A percentile compares a stretch with the other conserved stretches of the same genome.
Evolutionary conservation across 2,888 invertebrate species (phyloP).

Genomic region (Bimastos eiseni): DNA sequence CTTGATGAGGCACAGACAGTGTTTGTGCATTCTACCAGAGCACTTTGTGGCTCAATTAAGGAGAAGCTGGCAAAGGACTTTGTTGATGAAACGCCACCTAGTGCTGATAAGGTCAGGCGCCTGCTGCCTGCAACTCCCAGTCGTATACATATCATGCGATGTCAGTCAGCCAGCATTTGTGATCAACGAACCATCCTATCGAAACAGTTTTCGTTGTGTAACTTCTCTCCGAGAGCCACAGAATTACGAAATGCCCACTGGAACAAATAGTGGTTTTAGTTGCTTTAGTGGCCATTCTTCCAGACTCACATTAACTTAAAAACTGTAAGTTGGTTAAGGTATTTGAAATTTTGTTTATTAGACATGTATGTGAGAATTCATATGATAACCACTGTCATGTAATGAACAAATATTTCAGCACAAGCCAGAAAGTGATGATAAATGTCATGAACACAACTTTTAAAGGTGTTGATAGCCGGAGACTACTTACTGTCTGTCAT

Average conservation of each 20-base stretch:
- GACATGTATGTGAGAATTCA: too few relatives aligned
- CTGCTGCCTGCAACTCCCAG: conserved; percentile 21
- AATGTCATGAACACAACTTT: too few relatives aligned
- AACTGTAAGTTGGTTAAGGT: background rate
- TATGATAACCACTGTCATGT: too few relatives aligned
- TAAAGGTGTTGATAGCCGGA: too few relatives aligned
- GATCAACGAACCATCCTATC: background rate
- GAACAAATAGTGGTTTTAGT: background rate
- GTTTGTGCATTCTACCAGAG: background rate
- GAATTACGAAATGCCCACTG: background rate
- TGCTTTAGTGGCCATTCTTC: background rate
- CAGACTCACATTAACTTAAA: too few relatives aligned
- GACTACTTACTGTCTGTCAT: too few relatives aligned
- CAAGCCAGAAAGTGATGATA: too few relatives aligned
- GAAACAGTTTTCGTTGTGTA: conserved; percentile 16
- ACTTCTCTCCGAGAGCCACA: background rate
- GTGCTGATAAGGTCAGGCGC: background rate
- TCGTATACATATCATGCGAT: conserved; percentile 3
- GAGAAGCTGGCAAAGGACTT: conserved; percentile 3
- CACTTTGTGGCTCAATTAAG: background rate
- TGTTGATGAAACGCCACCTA: background rate
- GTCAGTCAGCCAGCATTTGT: conserved; percentile 8
- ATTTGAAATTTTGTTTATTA: background rate
- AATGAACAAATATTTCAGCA: too few relatives aligned
- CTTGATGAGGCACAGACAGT: background rate